A percentile compares a stretch with the other conserved stretches of the same genome.
phyloP scores from a whole-genome alignment of 2,888 invertebrate genomes.

The Amiota communis region DNA sequence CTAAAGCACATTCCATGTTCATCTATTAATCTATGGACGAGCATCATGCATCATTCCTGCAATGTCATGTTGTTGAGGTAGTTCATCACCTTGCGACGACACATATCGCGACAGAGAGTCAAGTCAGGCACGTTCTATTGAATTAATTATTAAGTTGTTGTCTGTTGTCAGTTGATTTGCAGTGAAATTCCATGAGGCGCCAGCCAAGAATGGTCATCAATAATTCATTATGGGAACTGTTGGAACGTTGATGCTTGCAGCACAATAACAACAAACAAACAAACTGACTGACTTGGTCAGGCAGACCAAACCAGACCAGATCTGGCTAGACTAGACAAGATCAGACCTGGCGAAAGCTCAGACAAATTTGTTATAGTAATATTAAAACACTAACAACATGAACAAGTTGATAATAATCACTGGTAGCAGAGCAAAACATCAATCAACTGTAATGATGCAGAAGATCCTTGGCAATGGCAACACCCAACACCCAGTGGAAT shows the following conservation, averaged over 20 bases:
- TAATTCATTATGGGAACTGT: slow-evolving; percentile 25
- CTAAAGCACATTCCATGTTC: no score
- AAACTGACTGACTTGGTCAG: no score
- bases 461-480: not conserved
- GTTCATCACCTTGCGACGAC: slow-evolving; percentile 6
- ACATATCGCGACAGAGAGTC: slow-evolving; percentile 17
- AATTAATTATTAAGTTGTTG: slow-evolving; percentile 62
- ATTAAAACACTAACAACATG: not conserved
- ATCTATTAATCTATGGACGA: no score
- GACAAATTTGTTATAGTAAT: not conserved
- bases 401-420: not conserved
- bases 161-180: slow-evolving; percentile 24
- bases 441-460: not conserved
- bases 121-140: slow-evolving; percentile 12
- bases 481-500: not conserved
- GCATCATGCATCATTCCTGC: no score
- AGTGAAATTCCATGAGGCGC: slow-evolving; percentile 52
- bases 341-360: not conserved
- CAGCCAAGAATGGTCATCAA: slow-evolving; percentile 37
- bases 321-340: not conserved
- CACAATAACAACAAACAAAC: not conserved
- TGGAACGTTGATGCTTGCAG: not conserved
- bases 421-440: not conserved
- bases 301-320: not conserved
- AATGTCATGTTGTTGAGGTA: not conserved